These are phyloP conservation scores for Helogale parvula DNA, from an alignment of 2,113 vertebrate genomes.

Conservation along the genomic window DNA sequence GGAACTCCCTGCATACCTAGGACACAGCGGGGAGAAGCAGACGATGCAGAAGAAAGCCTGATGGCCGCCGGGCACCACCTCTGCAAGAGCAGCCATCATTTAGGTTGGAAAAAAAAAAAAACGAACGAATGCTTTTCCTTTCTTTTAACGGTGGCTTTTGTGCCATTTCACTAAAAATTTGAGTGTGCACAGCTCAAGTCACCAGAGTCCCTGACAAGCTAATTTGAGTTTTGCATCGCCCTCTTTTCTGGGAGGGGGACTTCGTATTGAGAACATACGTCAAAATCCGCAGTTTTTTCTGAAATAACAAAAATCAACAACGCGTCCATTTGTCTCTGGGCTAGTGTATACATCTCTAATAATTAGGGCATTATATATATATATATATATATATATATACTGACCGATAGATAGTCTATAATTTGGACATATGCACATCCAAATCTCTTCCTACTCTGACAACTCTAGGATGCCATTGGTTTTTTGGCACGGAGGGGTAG, in stretches of 20 bases:
- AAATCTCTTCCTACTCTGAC: background rate
- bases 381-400: too few relatives aligned
- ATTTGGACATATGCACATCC: background rate
- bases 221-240: background rate
- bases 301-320: background rate
- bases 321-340: background rate
- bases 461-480: rapidly evolving
- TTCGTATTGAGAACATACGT: background rate
- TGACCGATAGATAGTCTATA: background rate
- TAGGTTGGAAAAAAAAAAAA: too few relatives aligned
- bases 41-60: conserved; percentile 69
- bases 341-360: background rate
- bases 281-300: background rate
- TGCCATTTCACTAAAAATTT: background rate
- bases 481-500: background rate
- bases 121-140: background rate
- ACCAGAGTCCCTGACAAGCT: background rate
- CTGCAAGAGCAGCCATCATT: background rate
- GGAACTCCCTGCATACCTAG: conserved; percentile 98
- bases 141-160: background rate
- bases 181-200: background rate
- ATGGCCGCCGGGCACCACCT: background rate
- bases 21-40: conserved; percentile 64
- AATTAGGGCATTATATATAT: background rate
- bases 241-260: background rate